Base-by-base conservation (phyloP, 2,797 vertebrate genomes). In the Tenualosa ilisha region DNA sequence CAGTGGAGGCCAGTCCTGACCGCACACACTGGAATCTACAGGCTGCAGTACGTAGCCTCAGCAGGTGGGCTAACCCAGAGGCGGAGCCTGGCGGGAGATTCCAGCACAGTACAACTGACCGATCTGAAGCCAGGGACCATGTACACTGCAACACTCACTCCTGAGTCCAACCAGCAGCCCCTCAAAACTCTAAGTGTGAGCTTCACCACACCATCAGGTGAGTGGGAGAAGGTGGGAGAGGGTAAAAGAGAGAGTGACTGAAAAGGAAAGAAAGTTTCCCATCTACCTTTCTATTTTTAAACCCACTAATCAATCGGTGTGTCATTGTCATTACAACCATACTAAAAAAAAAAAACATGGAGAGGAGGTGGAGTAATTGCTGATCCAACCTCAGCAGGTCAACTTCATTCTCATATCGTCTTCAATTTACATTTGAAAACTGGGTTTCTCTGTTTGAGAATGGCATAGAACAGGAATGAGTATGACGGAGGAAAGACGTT, bases 171-270 rank as follows among this genome's bases (percentile, higher is more conserved):
- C 83, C 84, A 87, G 59, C 83, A 54, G 15, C 63, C 84, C 83
- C 87, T 87, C 79, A 89, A 83, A 63, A 90, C 89, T 0, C 92
- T 93, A 51, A 90, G 89, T 5, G 91, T 93, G 8, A 87, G 59
- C 79, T 95, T 95, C 89, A 94, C 90, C 84, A 95, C 95, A 7
- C 91, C 92, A 86, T 85, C 93, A 8, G 94, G 94, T 95, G 86
- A 92, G 90, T 91, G 63, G 8, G 40, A 17, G 15, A 12, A 15
- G 40, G 53, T 24, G 40, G 61, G n/a, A 7, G 13, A 17, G 68
- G 17, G 68, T 6, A 5, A 43, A 17, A 43, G 31, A 20, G 37
- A 31, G 31, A 17, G 81, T n/a, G 53, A 59, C 51, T 2, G 6
- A 17, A 40, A 24, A 31, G 17, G 51, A 46, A 8, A 40, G 26